Conservation (phyloP, 2,113 vertebrate genomes). For the Nothobranchius furzeri region DNA sequence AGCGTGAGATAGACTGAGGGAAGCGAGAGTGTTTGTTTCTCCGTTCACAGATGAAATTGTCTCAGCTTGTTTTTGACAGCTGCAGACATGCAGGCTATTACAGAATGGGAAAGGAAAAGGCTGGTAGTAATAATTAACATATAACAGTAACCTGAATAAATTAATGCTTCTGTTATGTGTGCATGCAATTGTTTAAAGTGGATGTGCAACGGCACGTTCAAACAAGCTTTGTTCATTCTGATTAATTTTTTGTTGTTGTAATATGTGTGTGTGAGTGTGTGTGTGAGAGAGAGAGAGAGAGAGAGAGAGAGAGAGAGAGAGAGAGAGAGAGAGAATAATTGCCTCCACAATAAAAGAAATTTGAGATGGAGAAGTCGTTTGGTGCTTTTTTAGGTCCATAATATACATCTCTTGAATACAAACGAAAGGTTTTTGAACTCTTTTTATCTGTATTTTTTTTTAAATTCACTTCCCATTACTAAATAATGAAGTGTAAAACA, state of each 20-base stretch:
- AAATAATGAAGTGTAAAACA: slow-evolving; percentile 29
- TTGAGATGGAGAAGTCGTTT: slow-evolving; percentile 59
- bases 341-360: slow-evolving; percentile 59
- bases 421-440: slow-evolving; percentile 67
- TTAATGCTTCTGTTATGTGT: slow-evolving; percentile 53
- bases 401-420: slow-evolving; percentile 68
- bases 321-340: slow-evolving; percentile 4
- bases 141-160: slow-evolving; percentile 76
- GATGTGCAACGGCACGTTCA: slow-evolving; percentile 36
- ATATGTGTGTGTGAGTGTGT: slow-evolving; percentile 1
- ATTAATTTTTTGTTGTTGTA: slow-evolving; percentile 58
- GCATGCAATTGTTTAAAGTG: slow-evolving; percentile 10
- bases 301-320: too few species aligned
- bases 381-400: slow-evolving; percentile 31
- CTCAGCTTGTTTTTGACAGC: slow-evolving; percentile 81
- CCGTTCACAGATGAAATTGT: slow-evolving; percentile 77
- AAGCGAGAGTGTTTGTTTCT: slow-evolving; percentile 64
- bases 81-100: slow-evolving; percentile 65
- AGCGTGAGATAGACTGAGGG: slow-evolving; percentile 34
- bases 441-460: slow-evolving; percentile 31
- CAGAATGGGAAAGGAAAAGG: slow-evolving; percentile 14
- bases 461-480: slow-evolving; percentile 44
- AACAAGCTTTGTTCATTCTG: slow-evolving; percentile 68
- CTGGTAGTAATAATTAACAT: slow-evolving; percentile 80
- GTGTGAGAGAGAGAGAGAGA: too few species aligned